Base-by-base conservation (phyloP, 2,888 invertebrate genomes). In the Mesorhabditis belari region DNA sequence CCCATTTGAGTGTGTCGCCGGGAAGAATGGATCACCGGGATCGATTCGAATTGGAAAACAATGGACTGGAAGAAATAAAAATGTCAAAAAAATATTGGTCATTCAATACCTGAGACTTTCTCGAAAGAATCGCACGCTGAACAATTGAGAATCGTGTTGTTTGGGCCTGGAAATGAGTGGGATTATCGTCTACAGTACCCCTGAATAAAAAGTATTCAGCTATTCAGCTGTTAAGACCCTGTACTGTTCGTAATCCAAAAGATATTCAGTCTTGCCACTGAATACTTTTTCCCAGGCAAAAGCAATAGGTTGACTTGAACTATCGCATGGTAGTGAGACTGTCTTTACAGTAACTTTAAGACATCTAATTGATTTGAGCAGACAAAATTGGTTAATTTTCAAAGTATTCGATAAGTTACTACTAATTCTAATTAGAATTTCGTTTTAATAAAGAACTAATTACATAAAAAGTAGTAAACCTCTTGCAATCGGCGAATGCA, bases 21-120 rank as follows among this genome's bases (percentile, higher is more conserved):
- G 85, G 81, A 91, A 94, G 82, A 88, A 91, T 64, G 91, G 90
- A 82, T 94, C 94, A 0, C 90, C 89, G 0, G 88, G 82, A 0
- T 93, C 93, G 0, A 94, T 88, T 0, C 89, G 89, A 84, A 94
- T 91, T 0, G 94, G 94, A 84, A 90, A 89, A 80, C 94, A 94
- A 81, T 94, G 93, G 0, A 92, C 91, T 81, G n/a, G n/a, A 35
- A 35, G n/a, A 35, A 17, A 35, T 35, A 17, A 35, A 35, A n/a
- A 35, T 17, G 44, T 35, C 44, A 9, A 35, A 9, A 35, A 9
- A 35, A n/a, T n/a, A n/a, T n/a, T n/a, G n/a, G n/a, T n/a, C n/a
- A n/a, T n/a, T n/a, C 44, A 17, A 17, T 17, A 35, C 44, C 44
- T 35, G 94, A 94, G 0, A 93, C 90, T 0, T 90, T 90, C 57